Conservation (phyloP, 92 coral and sea anemone genomes). For the Chrysogorgia sp. region DNA sequence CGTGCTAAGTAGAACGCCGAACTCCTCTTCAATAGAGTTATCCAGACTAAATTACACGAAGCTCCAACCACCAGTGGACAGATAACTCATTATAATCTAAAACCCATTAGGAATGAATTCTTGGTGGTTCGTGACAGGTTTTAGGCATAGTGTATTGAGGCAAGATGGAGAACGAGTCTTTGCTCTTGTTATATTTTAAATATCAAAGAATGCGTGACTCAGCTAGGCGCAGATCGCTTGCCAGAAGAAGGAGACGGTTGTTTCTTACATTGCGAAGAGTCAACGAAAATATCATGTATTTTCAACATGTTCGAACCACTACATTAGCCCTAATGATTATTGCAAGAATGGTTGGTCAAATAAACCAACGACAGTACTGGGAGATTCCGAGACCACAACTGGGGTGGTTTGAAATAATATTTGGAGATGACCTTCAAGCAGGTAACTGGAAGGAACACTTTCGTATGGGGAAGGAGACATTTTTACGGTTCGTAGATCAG, state of each 20-base stretch:
- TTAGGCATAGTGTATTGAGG: too few relatives aligned
- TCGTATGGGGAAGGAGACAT: constrained; percentile 65
- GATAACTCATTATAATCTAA: too few relatives aligned
- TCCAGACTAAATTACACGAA: too few relatives aligned
- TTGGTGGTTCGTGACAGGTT: too few relatives aligned
- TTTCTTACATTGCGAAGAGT: background rate
- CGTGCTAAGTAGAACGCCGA: too few relatives aligned
- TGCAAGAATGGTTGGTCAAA: constrained; percentile 2
- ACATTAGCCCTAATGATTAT: background rate
- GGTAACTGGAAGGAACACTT: constrained; percentile 67
- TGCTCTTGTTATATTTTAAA: constrained; percentile 18
- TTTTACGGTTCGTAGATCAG: constrained; percentile 53
- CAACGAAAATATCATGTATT: background rate
- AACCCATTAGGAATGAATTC: too few relatives aligned
- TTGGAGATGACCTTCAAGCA: constrained; percentile 48
- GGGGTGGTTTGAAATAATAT: constrained; percentile 65
- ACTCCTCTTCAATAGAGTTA: too few relatives aligned
- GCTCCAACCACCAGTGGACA: too few relatives aligned
- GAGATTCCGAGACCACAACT: constrained; percentile 44
- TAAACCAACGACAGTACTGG: constrained; percentile 49
- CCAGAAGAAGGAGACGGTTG: constrained; percentile 31
- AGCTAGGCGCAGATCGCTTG: constrained; percentile 15
- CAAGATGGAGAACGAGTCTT: constrained; percentile 22
- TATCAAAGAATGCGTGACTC: constrained; percentile 16
- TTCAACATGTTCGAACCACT: background rate